A percentile compares a stretch with the other conserved stretches of the same genome.
Evolutionary conservation across 2,113 vertebrate species (phyloP).

Genomic region (Datnioides undecimradiatus): DNA sequence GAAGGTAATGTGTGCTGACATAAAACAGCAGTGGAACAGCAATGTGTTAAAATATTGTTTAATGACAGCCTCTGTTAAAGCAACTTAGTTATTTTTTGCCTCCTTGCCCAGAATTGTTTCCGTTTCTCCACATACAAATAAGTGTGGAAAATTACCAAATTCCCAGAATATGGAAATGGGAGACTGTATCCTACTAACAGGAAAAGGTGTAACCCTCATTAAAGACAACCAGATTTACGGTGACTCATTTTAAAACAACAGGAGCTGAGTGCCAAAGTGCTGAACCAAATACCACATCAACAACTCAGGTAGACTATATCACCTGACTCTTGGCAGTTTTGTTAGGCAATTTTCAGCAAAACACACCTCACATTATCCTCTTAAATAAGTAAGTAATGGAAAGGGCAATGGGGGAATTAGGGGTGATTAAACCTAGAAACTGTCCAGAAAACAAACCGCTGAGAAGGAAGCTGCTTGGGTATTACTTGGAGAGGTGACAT

Average conservation of each 20-base stretch:
- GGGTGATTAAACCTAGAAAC: slow-evolving; percentile 59
- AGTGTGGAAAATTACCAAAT: slow-evolving; percentile 31
- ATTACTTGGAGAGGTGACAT: slow-evolving; percentile 27
- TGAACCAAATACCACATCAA: slow-evolving; percentile 27
- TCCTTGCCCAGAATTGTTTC: not conserved
- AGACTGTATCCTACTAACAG: slow-evolving; percentile 25
- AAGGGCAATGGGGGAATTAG: slow-evolving; percentile 38
- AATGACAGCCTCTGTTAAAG: too few relatives aligned
- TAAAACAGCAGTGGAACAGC: not conserved
- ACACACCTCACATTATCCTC: slow-evolving; percentile 25
- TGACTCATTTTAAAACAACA: slow-evolving; percentile 45
- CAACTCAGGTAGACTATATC: slow-evolving; percentile 2
- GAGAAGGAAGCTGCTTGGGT: slow-evolving; percentile 57
- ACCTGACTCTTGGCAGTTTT: slow-evolving; percentile 13
- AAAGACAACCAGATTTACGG: slow-evolving; percentile 47
- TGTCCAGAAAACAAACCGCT: slow-evolving; percentile 60
- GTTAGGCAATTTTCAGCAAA: slow-evolving; percentile 32
- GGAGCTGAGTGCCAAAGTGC: slow-evolving; percentile 9
- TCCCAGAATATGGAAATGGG: slow-evolving; percentile 31
- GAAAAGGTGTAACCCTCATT: slow-evolving; percentile 49
- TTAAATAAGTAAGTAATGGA: slow-evolving; percentile 24
- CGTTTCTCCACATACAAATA: not conserved
- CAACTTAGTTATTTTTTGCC: not conserved
- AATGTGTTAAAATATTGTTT: not conserved
- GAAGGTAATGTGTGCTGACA: not conserved